These are phyloP conservation scores for Heliconius charithonia DNA, from an alignment of 2,888 invertebrate genomes.

Conservation along the genomic window DNA sequence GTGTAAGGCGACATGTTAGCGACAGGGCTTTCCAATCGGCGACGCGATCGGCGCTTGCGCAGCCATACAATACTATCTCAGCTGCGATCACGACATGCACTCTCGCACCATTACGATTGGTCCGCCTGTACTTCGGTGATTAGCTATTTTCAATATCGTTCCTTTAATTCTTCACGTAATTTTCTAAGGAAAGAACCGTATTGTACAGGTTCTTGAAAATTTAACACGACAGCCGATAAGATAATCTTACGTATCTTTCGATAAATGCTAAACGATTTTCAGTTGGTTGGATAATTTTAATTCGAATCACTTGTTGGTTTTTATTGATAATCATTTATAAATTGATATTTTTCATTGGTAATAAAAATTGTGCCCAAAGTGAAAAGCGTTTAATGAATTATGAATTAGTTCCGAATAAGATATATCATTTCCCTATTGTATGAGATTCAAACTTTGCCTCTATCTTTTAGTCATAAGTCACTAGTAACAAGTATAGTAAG, in stretches of 20 bases:
- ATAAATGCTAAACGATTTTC: constrained; percentile 21
- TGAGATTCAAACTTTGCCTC: background rate
- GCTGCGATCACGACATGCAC: constrained; percentile 78
- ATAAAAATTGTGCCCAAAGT: background rate
- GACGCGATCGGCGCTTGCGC: constrained; percentile 76
- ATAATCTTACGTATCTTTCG: constrained; percentile 34
- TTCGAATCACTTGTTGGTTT: background rate
- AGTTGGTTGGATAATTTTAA: background rate
- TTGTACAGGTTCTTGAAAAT: constrained; percentile 13
- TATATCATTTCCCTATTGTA: background rate
- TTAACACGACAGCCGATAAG: constrained; percentile 42
- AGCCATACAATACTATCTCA: constrained; percentile 80
- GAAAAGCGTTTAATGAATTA: background rate
- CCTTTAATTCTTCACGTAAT: constrained; percentile 43
- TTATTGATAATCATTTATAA: background rate
- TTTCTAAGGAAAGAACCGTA: constrained; percentile 11
- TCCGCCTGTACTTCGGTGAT: constrained; percentile 69
- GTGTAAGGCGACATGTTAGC: constrained; percentile 78
- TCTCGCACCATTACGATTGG: constrained; percentile 79
- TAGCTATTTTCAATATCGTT: constrained; percentile 65
- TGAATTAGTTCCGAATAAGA: background rate
- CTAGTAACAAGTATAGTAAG: constrained; percentile 46
- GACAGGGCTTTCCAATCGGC: constrained; percentile 79
- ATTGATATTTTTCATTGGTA: background rate
- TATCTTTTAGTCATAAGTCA: constrained; percentile 21